These are phyloP conservation scores for Listronotus bonariensis DNA, from an alignment of 1,140 invertebrate genomes.

Conservation along the genomic window DNA sequence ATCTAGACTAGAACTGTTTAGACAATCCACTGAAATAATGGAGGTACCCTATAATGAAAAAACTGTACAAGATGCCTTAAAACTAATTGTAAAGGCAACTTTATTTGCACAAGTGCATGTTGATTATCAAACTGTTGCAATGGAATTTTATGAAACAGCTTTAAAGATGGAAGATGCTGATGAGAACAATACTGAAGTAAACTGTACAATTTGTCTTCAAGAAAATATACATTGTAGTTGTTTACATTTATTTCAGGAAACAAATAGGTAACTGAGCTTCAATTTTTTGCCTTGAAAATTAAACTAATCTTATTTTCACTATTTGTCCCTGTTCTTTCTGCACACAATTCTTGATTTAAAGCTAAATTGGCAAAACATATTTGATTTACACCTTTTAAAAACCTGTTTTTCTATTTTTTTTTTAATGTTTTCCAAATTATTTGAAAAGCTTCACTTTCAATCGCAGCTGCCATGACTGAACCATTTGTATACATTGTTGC, in stretches of 20 bases:
- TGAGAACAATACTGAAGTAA: conserved; percentile 58
- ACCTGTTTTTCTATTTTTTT: no score
- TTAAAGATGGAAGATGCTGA: conserved; percentile 70
- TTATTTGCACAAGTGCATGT: conserved; percentile 73
- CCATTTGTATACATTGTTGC: no score
- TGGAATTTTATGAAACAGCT: conserved; percentile 76
- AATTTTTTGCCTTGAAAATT: no score
- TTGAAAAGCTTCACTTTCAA: no score
- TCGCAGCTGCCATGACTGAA: no score
- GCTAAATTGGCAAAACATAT: no score
- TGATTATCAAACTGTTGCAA: conserved; percentile 70
- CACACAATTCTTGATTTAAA: no score
- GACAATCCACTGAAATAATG: conserved; percentile 53
- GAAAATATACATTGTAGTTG: conserved; percentile 75
- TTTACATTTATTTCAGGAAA: conserved; percentile 78
- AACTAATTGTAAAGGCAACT: conserved; percentile 67
- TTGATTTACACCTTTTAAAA: no score
- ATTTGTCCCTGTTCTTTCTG: no score
- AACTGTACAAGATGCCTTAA: conserved; percentile 63
- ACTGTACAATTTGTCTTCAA: conserved; percentile 74
- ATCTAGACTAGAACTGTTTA: conserved; percentile 61
- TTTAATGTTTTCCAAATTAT: no score
- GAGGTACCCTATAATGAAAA: conserved; percentile 60
- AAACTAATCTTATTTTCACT: no score
- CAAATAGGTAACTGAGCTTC: conserved; percentile 66